These are phyloP conservation scores for Drusus annulatus DNA, from an alignment of 1,140 invertebrate genomes.

Conservation along the genomic window DNA sequence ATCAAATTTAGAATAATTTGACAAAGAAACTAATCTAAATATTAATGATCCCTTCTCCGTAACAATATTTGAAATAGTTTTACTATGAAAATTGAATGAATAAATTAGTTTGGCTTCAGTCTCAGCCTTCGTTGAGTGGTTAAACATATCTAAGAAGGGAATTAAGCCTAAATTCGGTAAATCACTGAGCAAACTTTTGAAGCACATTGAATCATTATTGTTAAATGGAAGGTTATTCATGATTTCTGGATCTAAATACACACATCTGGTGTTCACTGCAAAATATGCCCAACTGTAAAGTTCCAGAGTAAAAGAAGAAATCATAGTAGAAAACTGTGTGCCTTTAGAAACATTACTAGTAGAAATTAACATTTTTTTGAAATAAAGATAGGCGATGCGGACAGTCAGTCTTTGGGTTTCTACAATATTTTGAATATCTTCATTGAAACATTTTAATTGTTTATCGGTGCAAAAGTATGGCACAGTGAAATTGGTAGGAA, in stretches of 20 bases:
- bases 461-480: conserved; percentile 45
- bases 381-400: conserved; percentile 21
- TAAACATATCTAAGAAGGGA: conserved; percentile 56
- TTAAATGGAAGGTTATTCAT: conserved; percentile 32
- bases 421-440: conserved; percentile 40
- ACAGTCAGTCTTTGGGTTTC: conserved; percentile 40
- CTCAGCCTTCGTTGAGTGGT: conserved; percentile 46
- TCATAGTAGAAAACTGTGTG: background rate
- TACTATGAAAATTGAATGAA: conserved; percentile 12
- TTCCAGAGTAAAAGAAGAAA: conserved; percentile 40
- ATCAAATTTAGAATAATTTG: conserved; percentile 41
- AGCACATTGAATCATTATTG: background rate
- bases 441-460: conserved; percentile 28
- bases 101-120: conserved; percentile 29
- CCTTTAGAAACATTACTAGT: background rate
- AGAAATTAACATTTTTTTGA: conserved; percentile 44
- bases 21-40: conserved; percentile 44
- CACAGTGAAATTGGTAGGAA: conserved; percentile 41
- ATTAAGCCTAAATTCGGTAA: conserved; percentile 46
- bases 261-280: conserved; percentile 53
- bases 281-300: conserved; percentile 55
- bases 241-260: conserved; percentile 48
- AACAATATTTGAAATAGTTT: background rate
- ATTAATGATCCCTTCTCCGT: background rate
- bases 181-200: conserved; percentile 32